phyloP scores from a whole-genome alignment of 2,797 vertebrate genomes.

The Epinephelus malabaricus region DNA sequence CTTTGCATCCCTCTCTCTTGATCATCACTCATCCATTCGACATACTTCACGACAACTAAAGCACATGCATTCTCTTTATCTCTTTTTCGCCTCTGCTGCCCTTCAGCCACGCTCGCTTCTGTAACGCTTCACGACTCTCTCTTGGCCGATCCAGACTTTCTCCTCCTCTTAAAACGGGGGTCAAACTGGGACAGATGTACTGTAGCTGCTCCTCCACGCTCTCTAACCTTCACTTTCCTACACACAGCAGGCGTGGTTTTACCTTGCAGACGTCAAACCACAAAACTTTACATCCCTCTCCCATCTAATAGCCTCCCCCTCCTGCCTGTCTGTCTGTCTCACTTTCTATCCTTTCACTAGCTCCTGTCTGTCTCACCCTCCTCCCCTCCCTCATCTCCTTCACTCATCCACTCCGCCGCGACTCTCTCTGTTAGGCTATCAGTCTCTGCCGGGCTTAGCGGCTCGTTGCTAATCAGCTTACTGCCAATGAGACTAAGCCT shows the following conservation, averaged over 20 bases:
- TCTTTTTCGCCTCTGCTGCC: background rate
- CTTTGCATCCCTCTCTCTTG: background rate
- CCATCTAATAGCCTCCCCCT: conserved; percentile 39
- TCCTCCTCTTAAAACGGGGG: background rate
- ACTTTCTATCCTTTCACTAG: conserved; percentile 29
- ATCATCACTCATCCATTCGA: background rate
- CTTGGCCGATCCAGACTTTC: background rate
- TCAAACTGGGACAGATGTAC: conserved; percentile 8
- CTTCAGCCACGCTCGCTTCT: background rate
- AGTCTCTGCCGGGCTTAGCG: conserved; percentile 77
- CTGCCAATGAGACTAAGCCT: conserved; percentile 79
- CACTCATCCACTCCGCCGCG: conserved; percentile 38
- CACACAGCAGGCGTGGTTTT: background rate
- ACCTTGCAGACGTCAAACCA: background rate
- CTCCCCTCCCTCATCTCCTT: conserved; percentile 8
- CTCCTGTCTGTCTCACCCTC: conserved; percentile 27
- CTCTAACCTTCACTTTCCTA: background rate
- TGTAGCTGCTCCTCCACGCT: background rate
- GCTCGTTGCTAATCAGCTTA: conserved; percentile 83
- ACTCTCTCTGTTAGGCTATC: conserved; percentile 67
- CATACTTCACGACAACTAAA: background rate
- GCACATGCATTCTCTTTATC: background rate
- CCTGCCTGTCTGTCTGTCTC: conserved; percentile 26
- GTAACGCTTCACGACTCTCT: background rate
- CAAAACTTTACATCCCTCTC: conserved; percentile 5